Base-by-base conservation (phyloP, 2,797 vertebrate species). In the Scolopax rusticola region DNA sequence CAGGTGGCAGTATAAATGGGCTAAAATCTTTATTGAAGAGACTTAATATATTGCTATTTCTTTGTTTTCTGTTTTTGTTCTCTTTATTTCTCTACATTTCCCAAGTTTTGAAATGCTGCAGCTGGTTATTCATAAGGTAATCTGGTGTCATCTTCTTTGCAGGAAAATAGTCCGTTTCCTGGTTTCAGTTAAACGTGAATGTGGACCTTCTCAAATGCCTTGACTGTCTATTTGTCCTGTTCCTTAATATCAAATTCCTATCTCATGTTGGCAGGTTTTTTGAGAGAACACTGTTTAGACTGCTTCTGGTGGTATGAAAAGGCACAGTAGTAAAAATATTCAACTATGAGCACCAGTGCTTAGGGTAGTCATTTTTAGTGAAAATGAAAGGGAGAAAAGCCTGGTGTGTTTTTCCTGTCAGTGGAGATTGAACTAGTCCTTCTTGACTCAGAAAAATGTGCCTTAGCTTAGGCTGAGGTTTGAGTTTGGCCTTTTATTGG, bases 401-500 rank as follows among this genome's bases (percentile, higher is more conserved):
- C 24, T 86, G 38, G 27, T 74, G 38, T 77, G 41, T 45, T 93
- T 83, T 90, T 93, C 43, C 17, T n/a, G 84, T 8, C 13, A 28
- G 11, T 61, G 41, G 30, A 13, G 33, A 33, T 51, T 71, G 41
- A 93, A 69, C 38, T 79, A 30, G 33, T 61, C 12, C 14, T 92
- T 54, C 61, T 28, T 73, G 59, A 60, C n/a, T 90, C 21, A 53
- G 53, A 48, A 80, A 53, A 57, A 32, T 6, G 5, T 60, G 18
- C 40, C 20, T 57, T 53, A 47, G 27, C 33, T 85, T 75, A 64
- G 54, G 18, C 40, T 83, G 81, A 57, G 27, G 17, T 79, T 85
- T 84, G 56, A 90, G 68, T 90, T 82, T 77, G 43, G 78, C 64
- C 25, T 87, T 93, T 50, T 71, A 43, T 78, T 93, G 61, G 48